phyloP scores from a whole-genome alignment of 2,888 invertebrate genomes.

The Leptogaster cylindrica region DNA sequence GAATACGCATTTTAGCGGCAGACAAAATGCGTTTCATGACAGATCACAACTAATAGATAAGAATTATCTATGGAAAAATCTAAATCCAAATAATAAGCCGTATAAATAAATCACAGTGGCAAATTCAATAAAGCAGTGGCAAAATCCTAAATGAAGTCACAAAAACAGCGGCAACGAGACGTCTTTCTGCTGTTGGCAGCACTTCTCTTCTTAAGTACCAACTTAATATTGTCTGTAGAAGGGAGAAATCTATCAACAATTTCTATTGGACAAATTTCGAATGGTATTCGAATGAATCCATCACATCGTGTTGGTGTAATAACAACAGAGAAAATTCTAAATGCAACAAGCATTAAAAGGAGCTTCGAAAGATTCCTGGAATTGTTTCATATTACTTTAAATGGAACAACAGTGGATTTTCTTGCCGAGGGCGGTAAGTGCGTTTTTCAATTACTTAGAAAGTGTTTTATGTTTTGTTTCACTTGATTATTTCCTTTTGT shows the following conservation, averaged over 20 bases:
- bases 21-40: too few relatives aligned
- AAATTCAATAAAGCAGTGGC: too few relatives aligned
- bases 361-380: conserved; percentile 58
- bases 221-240: conserved; percentile 1
- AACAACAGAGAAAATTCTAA: conserved; percentile 32
- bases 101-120: too few relatives aligned
- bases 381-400: conserved; percentile 57
- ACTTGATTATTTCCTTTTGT: too few relatives aligned
- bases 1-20: too few relatives aligned
- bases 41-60: too few relatives aligned
- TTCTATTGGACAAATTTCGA: neutral
- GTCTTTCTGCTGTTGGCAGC: conserved; percentile 63
- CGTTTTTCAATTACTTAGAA: neutral
- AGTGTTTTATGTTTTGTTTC: neutral
- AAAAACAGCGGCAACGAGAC: conserved; percentile 61
- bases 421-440: conserved; percentile 58
- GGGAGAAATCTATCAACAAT: neutral
- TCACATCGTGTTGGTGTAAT: conserved; percentile 36
- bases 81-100: too few relatives aligned
- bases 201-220: conserved; percentile 53
- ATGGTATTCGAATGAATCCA: neutral
- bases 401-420: conserved; percentile 56
- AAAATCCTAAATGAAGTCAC: conserved; percentile 60
- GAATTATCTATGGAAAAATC: too few relatives aligned
- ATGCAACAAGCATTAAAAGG: conserved; percentile 56